Base-by-base conservation (phyloP, 2,888 invertebrate genomes). In the Lysandra bellargus region DNA sequence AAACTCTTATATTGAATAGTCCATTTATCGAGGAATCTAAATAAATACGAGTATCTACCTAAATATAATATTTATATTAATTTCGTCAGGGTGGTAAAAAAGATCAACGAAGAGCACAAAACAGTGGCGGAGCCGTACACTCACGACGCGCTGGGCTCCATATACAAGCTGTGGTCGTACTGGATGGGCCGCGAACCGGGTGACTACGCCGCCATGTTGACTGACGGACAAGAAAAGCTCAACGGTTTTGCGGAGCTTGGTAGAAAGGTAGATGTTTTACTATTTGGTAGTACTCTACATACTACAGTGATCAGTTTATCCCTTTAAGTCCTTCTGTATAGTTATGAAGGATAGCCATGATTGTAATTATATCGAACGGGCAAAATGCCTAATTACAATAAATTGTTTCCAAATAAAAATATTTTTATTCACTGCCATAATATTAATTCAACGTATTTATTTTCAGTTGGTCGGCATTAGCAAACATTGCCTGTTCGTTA, bases 111-210 rank as follows among this genome's bases (percentile, higher is more conserved):
- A 83, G 0, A 84, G 85, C 3, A 85, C 84, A 9, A 86, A 84
- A 37, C 85, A 84, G 80, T 85, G 84, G 0, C 91, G 0, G 83
- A 89, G 79, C 85, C 86, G 0, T 93, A 93, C 83, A 84, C 87
- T 81, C 93, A 93, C 84, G 80, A 90, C 17, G 94, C 94, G 0
- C 91, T 96, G 83, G 93, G 93, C 85, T 94, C 96, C 84, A 95
- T 96, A 85, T 96, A 95, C 82, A 95, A 95, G 83, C 90, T 98
- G 81, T 98, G 97, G 97, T 94, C 95, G 79, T 96, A 97, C 86
- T 97, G 97, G 97, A 96, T 98, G 96, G 93, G 94, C 7, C 95
- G 96, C 86, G 98, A 98, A 87, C 95, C 95, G 0, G 92, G 95
- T 0, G 95, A 96, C 86, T 97, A 97, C 84, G 94, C 95, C 80